Conservation (phyloP, 2,888 invertebrate genomes). For the Ormyrus rosae region DNA sequence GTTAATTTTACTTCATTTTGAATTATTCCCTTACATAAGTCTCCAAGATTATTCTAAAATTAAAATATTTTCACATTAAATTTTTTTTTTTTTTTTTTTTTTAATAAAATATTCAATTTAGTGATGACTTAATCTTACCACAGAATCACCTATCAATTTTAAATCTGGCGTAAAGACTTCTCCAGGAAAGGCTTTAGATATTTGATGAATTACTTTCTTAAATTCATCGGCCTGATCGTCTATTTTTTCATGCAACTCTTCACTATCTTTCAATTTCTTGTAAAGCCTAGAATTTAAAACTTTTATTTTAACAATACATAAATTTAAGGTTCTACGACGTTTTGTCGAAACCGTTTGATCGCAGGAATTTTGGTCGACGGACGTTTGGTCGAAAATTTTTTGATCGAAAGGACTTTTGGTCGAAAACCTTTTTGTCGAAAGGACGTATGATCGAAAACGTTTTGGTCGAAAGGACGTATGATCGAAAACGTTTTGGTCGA, state of each 20-base stretch:
- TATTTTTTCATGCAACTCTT: slow-evolving; percentile 65
- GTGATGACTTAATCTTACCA: slow-evolving; percentile 61
- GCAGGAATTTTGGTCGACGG: no score
- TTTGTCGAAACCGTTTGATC: neutral
- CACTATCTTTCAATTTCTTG: slow-evolving; percentile 68
- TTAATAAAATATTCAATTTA: neutral
- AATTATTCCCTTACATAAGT: slow-evolving; percentile 69
- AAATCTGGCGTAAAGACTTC: slow-evolving; percentile 69
- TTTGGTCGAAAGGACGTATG: no score
- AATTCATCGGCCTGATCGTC: slow-evolving; percentile 64
- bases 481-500: no score
- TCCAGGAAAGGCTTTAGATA: slow-evolving; percentile 70
- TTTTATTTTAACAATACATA: neutral
- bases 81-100: neutral
- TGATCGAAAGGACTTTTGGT: no score
- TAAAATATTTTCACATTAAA: slow-evolving; percentile 1
- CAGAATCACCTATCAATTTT: slow-evolving; percentile 68
- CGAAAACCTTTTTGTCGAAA: no score
- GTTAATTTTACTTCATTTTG: slow-evolving; percentile 72
- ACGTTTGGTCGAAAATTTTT: neutral
- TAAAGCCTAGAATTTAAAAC: slow-evolving; percentile 65
- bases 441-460: no score
- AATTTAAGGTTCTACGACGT: neutral
- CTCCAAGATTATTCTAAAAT: slow-evolving; percentile 69
- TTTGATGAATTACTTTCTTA: slow-evolving; percentile 67